Evolutionary conservation across 2,888 invertebrate genomes (phyloP).

Genomic region (Caenorhabditis wallacei): DNA sequence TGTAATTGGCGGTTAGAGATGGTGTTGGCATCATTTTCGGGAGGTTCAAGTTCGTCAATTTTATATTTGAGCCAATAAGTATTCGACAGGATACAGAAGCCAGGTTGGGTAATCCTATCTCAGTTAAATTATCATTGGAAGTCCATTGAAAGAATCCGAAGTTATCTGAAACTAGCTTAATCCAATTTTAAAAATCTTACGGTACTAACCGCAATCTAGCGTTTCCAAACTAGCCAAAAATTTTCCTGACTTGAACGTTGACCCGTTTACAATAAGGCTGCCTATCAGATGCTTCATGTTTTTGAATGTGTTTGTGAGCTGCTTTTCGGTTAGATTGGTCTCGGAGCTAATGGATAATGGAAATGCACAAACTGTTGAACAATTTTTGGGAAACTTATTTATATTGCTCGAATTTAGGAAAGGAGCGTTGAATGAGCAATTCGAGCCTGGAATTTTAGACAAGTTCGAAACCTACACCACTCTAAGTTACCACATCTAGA

Average conservation of each 20-base stretch:
- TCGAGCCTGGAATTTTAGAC: neutral
- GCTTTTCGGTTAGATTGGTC: conserved; percentile 4
- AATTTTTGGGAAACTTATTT: conserved; percentile 4
- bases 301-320: conserved; percentile 13
- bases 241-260: neutral
- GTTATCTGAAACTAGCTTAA: conserved; percentile 4
- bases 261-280: neutral
- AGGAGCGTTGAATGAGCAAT: neutral
- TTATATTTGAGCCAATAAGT: neutral
- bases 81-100: conserved; percentile 1
- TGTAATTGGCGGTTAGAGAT: neutral
- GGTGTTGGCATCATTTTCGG: conserved; percentile 18
- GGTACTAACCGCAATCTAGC: conserved; percentile 8
- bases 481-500: conserved; percentile 15
- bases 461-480: neutral
- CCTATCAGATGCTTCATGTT: conserved; percentile 25
- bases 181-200: neutral
- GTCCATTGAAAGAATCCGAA: conserved; percentile 4
- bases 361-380: neutral
- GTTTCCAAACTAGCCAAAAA: conserved; percentile 14
- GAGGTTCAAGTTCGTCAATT: conserved; percentile 8
- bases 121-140: conserved; percentile 12
- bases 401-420: neutral
- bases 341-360: neutral
- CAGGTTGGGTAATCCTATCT: conserved; percentile 16